A percentile compares a stretch with the other conserved stretches of the same genome.
Conservation (phyloP, 2,888 invertebrate species). For the Patella depressa region DNA sequence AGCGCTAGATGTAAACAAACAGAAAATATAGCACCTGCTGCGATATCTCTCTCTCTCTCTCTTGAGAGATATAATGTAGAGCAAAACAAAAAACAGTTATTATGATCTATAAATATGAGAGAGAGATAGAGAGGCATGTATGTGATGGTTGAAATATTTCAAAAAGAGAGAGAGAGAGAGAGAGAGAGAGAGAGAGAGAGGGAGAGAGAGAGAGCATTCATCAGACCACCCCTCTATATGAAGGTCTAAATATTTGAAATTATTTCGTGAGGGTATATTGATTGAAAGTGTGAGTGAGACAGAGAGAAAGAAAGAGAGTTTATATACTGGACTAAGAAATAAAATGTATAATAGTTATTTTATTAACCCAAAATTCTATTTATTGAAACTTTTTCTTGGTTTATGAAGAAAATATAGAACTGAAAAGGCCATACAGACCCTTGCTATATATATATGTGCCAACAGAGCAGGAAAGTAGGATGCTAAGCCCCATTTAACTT, state of each 20-base stretch:
- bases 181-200: background rate
- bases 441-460: no score
- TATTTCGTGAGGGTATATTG: background rate
- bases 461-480: no score
- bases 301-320: conserved; percentile 16
- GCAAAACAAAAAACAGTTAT: background rate
- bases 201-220: background rate
- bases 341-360: background rate
- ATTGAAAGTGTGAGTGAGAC: background rate
- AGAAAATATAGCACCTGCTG: no score
- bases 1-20: no score
- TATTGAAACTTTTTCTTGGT: no score
- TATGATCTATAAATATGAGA: background rate
- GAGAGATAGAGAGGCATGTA: background rate
- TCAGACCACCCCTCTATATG: background rate
- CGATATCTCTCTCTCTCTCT: no score
- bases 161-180: background rate
- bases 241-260: no score
- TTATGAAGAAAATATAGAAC: no score
- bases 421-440: no score
- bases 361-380: no score
- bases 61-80: background rate
- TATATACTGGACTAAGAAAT: background rate
- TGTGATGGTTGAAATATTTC: no score
- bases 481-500: no score